Conservation (phyloP, 2,888 invertebrate species). For the Spilarctia lutea region DNA sequence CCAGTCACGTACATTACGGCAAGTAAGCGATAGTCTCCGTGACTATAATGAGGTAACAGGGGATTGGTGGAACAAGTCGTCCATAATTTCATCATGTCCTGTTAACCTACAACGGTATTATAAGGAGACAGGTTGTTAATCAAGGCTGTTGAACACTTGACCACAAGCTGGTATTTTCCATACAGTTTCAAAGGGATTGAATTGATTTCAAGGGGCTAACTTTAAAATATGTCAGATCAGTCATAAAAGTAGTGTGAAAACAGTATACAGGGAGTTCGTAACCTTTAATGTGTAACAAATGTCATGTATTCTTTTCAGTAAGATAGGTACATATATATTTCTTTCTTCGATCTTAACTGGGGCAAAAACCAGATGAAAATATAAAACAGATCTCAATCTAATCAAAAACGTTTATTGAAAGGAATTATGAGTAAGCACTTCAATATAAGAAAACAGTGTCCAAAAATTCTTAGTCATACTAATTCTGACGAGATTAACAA, state of each 20-base stretch:
- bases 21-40: constrained; percentile 39
- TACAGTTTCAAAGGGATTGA: too few relatives aligned
- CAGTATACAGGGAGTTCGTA: not conserved
- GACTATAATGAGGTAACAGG: constrained; percentile 42
- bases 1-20: constrained; percentile 37
- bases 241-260: not conserved
- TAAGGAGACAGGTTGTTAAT: constrained; percentile 31
- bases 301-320: too few relatives aligned
- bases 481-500: constrained; percentile 7
- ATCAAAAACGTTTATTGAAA: not conserved
- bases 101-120: constrained; percentile 44
- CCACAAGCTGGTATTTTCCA: constrained; percentile 3
- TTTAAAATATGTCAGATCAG: not conserved
- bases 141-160: constrained; percentile 5
- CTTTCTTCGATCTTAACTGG: too few relatives aligned
- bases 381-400: not conserved
- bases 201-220: not conserved
- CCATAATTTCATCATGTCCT: constrained; percentile 46
- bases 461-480: constrained; percentile 9
- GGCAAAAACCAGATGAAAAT: not conserved
- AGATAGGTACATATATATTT: too few relatives aligned
- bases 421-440: not conserved
- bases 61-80: constrained; percentile 40
- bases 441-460: not conserved
- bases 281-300: not conserved